Base-by-base conservation (phyloP, 2,888 invertebrate species). In the Rotaria socialis region DNA sequence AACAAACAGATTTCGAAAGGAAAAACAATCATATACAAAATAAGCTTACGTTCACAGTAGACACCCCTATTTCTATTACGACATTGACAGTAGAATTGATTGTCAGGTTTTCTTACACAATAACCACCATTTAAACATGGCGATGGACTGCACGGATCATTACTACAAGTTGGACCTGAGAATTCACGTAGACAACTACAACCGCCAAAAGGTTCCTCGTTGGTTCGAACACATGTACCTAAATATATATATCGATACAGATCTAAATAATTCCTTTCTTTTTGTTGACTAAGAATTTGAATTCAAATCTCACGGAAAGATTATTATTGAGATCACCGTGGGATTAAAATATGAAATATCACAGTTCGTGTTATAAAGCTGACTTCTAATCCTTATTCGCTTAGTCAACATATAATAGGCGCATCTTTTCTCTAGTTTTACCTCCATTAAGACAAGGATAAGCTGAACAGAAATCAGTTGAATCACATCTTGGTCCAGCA, bases 1-100 rank as follows among this genome's bases (percentile, higher is more conserved):
- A 7, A 16, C 35, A 2, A 2, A 35, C 35, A 35, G 35, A 35
- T 35, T 35, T 35, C 35, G 35, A 35, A 35, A 35, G 35, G 35
- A 35, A 35, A 35, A 35, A 35, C 35, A 35, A 35, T 35, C 35
- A 2, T 35, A 35, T 35, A 35, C 35, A 35, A 35, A 24, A 80
- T 27, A 24, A 80, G 47, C 80, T 47, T 80, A 80, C 80, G 80
- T 80, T 80, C 80, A 47, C 80, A 80, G 47, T 80, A 80, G n/a
- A 80, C 80, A 47, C 80, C 80, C 11, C 16, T 41, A 47, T 80
- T 47, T 80, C n/a, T 80, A 80, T 47, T 80, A 41, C 80, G 80
- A 80, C 80, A 80, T 80, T 80, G 80, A 80, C 80, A 80, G 47
- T 80, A 80, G n/a, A 80, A 80, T 80, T 80, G 80, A 80, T 80